Evolutionary conservation across 2,797 vertebrate species (phyloP).

Genomic region (Chanos chanos): DNA sequence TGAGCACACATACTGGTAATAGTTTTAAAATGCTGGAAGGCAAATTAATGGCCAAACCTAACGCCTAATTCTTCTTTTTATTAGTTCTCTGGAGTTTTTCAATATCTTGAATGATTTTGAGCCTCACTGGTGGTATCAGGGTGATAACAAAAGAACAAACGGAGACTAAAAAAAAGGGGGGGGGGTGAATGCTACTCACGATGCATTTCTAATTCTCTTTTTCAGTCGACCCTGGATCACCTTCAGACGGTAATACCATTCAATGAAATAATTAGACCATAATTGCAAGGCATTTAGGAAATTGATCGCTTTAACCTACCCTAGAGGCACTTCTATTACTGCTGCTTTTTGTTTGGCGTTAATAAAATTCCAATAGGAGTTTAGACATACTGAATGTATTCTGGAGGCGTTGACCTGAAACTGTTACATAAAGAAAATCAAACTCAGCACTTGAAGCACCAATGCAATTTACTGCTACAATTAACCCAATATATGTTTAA

Average conservation of each 20-base stretch:
- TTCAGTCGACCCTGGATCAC: constrained; percentile 52
- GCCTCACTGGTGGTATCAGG: constrained; percentile 7
- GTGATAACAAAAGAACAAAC: constrained; percentile 40
- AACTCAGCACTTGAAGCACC: neutral
- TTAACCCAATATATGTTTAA: neutral
- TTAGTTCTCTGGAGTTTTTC: too few relatives aligned
- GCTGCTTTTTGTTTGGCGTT: constrained; percentile 62
- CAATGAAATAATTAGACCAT: constrained; percentile 64
- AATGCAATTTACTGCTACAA: neutral
- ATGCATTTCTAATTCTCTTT: constrained; percentile 15
- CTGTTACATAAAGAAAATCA: neutral
- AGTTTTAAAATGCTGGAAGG: constrained; percentile 49
- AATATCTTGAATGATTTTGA: neutral
- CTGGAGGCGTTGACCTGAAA: constrained; percentile 3
- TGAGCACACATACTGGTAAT: constrained; percentile 59
- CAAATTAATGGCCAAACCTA: constrained; percentile 40
- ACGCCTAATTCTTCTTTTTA: too few relatives aligned
- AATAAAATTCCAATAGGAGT: constrained; percentile 72
- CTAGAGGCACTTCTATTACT: constrained; percentile 65
- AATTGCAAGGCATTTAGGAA: constrained; percentile 68
- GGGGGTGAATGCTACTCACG: constrained; percentile 22
- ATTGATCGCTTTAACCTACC: constrained; percentile 70
- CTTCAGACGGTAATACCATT: constrained; percentile 56
- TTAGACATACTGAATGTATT: constrained; percentile 52
- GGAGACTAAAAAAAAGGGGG: neutral